phyloP scores from a whole-genome alignment of 2,113 vertebrate species.

The Chaetorhynchus papuensis region DNA sequence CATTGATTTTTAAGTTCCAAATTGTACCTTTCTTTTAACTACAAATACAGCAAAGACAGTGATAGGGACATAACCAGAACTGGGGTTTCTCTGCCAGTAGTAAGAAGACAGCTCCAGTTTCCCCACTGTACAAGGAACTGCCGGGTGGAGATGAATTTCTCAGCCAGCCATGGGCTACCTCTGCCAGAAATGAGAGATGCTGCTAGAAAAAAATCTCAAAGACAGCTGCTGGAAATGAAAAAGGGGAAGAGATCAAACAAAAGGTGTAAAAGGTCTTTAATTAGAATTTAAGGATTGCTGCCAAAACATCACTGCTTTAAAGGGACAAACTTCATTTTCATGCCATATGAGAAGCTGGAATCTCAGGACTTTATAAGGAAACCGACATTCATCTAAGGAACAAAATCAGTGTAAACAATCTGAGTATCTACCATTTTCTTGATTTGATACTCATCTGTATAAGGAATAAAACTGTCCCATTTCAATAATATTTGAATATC shows the following conservation, averaged over 20 bases:
- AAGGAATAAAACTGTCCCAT: not conserved
- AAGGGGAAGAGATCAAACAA: not conserved
- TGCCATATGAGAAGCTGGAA: not conserved
- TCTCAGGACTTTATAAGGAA: not conserved
- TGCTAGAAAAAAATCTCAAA: not conserved
- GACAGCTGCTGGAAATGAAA: not conserved
- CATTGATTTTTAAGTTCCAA: not conserved
- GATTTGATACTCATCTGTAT: not conserved
- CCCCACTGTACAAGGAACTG: not conserved
- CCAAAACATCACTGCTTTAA: not conserved
- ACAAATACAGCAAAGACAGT: not conserved
- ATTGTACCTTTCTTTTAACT: not conserved
- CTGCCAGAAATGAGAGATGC: not conserved
- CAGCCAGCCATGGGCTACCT: not conserved
- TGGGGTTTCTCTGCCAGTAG: not conserved
- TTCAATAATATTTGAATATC: not conserved
- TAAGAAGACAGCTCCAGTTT: not conserved
- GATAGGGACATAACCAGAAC: not conserved
- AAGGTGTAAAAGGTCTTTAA: not conserved
- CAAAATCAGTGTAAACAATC: not conserved
- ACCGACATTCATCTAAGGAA: not conserved
- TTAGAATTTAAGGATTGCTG: not conserved
- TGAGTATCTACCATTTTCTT: not conserved
- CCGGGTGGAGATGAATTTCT: not conserved
- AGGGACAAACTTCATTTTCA: not conserved